Evolutionary conservation across 2,797 vertebrate species (phyloP).

Genomic region (Rhincodon typus): DNA sequence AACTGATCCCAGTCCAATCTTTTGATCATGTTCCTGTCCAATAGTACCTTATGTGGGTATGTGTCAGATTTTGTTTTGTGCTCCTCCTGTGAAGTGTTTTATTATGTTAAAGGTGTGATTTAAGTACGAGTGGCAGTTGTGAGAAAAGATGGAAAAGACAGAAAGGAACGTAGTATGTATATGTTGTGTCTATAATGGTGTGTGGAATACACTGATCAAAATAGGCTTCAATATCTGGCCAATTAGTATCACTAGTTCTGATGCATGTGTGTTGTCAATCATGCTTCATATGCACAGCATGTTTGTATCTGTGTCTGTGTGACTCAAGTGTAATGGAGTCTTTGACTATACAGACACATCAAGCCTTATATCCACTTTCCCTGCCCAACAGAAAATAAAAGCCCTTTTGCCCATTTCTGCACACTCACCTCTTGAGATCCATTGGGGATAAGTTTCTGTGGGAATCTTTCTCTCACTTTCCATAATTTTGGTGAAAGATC

Average conservation of each 20-base stretch:
- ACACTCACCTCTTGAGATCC: background rate
- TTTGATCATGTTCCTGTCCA: too few relatives aligned
- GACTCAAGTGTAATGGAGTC: background rate
- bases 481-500: background rate
- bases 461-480: background rate
- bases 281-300: background rate
- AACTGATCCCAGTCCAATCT: too few relatives aligned
- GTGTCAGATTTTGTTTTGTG: too few relatives aligned
- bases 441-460: background rate
- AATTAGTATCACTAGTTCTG: background rate
- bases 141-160: background rate
- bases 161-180: background rate
- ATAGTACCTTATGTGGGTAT: too few relatives aligned
- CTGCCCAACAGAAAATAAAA: background rate
- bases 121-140: too few relatives aligned
- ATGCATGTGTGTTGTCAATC: too few relatives aligned
- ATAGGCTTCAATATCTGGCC: background rate
- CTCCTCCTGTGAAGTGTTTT: too few relatives aligned
- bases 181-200: background rate
- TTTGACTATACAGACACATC: background rate
- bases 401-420: background rate
- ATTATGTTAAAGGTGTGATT: too few relatives aligned
- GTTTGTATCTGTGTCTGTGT: background rate
- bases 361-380: background rate
- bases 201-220: background rate